Percentiles rank a stretch among this genome's conserved stretches.
phyloP scores from a whole-genome alignment of 37 sponge, comb jelly and placozoan species.

The Lycopodina hypogea region DNA sequence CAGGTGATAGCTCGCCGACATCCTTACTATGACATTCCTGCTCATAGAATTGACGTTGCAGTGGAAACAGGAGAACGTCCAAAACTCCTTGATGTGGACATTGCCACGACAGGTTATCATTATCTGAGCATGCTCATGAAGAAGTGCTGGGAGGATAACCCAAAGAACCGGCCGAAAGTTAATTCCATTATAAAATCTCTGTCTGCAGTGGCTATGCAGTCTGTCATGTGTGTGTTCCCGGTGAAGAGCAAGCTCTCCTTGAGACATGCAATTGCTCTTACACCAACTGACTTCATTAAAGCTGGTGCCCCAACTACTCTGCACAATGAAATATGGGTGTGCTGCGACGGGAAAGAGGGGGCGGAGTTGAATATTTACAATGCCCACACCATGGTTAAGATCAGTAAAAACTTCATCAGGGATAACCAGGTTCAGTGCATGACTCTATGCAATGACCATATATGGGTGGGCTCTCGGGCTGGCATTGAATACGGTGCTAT shows the following conservation, averaged over 20 bases:
- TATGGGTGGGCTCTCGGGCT: conserved; percentile 72
- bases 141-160: conserved; percentile 80
- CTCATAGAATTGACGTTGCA: conserved; percentile 47
- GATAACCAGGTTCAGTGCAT: conserved; percentile 72
- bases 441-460: conserved; percentile 60
- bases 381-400: conserved; percentile 61
- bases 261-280: conserved; percentile 49
- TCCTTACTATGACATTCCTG: conserved; percentile 60
- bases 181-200: conserved; percentile 36
- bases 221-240: conserved; percentile 57
- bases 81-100: conserved; percentile 53
- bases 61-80: conserved; percentile 71
- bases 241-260: conserved; percentile 55
- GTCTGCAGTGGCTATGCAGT: conserved; percentile 32
- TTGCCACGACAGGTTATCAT: conserved; percentile 45
- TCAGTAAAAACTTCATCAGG: conserved; percentile 48
- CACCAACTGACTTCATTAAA: conserved; percentile 15
- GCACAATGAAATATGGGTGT: conserved; percentile 72
- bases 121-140: conserved; percentile 76
- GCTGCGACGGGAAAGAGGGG: conserved; percentile 64
- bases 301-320: conserved; percentile 9
- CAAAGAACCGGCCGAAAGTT: conserved; percentile 51
- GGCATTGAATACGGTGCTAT: conserved; percentile 70
- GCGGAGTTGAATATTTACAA: conserved; percentile 66
- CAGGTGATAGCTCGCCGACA: conserved; percentile 76